A percentile compares a stretch with the other conserved stretches of the same genome.
These are phyloP conservation scores for Spodoptera picta DNA, from an alignment of 2,888 invertebrate species.

Conservation along the genomic window DNA sequence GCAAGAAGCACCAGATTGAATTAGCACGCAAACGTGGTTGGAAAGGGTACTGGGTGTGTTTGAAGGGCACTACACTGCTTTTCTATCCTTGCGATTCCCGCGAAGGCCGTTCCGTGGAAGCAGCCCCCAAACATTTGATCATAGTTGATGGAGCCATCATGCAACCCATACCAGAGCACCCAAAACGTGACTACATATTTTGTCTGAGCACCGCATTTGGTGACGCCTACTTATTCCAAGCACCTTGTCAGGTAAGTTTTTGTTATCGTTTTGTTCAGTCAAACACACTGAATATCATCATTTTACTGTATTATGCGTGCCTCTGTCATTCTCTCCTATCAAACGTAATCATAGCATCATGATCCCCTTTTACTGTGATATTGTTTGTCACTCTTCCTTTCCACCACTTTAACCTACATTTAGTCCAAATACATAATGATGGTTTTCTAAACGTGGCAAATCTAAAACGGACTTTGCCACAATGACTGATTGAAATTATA, in stretches of 20 bases:
- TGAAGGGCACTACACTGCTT: conserved; percentile 98
- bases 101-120: conserved; percentile 96
- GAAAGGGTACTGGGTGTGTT: conserved; percentile 99
- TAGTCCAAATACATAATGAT: no score
- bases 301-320: no score
- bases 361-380: no score
- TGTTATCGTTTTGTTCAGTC: neutral
- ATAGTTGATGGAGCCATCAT: conserved; percentile 99
- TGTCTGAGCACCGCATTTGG: conserved; percentile 99
- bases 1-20: conserved; percentile 99
- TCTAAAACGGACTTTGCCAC: no score
- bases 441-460: no score
- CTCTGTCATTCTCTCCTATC: no score
- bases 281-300: no score
- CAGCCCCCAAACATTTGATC: conserved; percentile 97
- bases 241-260: conserved; percentile 91
- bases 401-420: no score
- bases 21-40: conserved; percentile 98
- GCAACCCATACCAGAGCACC: conserved; percentile 99
- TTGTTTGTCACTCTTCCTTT: no score
- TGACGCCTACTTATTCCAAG: conserved; percentile 99
- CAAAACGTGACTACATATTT: conserved; percentile 99
- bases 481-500: no score
- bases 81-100: conserved; percentile 98
- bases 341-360: no score